Evolutionary conservation across 2,888 invertebrate species (phyloP).

Genomic region (Drosophila macrospina): DNA sequence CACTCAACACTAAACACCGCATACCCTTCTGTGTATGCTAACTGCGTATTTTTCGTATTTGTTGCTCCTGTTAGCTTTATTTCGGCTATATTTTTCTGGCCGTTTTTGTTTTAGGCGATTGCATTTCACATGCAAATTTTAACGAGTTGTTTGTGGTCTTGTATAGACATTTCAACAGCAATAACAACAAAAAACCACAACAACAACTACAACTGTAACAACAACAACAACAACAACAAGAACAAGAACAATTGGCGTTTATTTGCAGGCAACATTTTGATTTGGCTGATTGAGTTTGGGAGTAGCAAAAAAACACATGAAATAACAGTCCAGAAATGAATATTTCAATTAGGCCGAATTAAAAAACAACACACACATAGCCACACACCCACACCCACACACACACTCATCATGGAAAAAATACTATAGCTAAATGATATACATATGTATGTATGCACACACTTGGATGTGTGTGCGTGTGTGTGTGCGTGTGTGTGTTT

Average conservation of each 20-base stretch:
- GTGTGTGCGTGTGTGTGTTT: neutral
- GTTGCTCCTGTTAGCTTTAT: conserved; percentile 9
- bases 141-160: conserved; percentile 78
- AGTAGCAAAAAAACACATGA: conserved; percentile 16
- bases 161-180: conserved; percentile 49
- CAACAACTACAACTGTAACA: conserved; percentile 31
- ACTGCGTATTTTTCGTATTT: conserved; percentile 20
- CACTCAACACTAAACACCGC: conserved; percentile 4
- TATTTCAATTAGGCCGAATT: conserved; percentile 39
- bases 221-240: conserved; percentile 16
- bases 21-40: neutral
- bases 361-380: conserved; percentile 6
- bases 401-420: neutral
- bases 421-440: conserved; percentile 1
- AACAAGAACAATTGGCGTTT: conserved; percentile 64
- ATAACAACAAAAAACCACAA: conserved; percentile 21
- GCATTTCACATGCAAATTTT: conserved; percentile 78
- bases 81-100: conserved; percentile 13
- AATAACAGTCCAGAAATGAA: conserved; percentile 20
- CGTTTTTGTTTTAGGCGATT: conserved; percentile 65
- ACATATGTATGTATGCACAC: neutral
- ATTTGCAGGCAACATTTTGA: conserved; percentile 71
- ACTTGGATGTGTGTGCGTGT: neutral
- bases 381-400: neutral
- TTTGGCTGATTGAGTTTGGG: conserved; percentile 70